These are phyloP conservation scores for Cacatua alba DNA, from an alignment of 2,113 vertebrate genomes.

Conservation along the genomic window DNA sequence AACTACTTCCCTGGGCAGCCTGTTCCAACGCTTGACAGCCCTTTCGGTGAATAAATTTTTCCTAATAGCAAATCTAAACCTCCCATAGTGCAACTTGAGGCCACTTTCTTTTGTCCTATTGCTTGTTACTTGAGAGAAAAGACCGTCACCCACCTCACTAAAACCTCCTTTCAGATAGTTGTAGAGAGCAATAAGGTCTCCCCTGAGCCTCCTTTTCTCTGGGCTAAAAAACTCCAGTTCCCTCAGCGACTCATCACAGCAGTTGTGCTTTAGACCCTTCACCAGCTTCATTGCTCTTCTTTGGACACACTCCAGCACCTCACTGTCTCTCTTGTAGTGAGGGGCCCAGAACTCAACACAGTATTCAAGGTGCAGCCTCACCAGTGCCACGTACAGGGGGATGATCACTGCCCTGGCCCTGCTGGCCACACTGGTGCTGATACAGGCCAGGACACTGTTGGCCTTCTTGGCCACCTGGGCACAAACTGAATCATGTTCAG, in stretches of 20 bases:
- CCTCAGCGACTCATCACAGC: rapidly evolving
- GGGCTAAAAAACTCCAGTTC: neutral
- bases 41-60: neutral
- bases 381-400: neutral
- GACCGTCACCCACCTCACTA: neutral
- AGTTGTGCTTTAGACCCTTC: neutral
- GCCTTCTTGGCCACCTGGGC: neutral
- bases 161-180: neutral
- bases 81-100: neutral
- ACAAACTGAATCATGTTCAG: neutral
- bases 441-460: neutral
- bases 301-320: rapidly evolving
- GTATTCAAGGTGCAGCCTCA: neutral
- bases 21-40: neutral
- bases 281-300: neutral
- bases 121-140: neutral
- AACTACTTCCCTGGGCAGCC: neutral
- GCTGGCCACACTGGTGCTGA: neutral
- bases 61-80: neutral
- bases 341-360: neutral
- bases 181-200: neutral
- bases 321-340: neutral
- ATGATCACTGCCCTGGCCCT: neutral
- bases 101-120: neutral
- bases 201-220: neutral